Conservation (phyloP, 2,797 vertebrate genomes). For the Amazona ochrocephala region DNA sequence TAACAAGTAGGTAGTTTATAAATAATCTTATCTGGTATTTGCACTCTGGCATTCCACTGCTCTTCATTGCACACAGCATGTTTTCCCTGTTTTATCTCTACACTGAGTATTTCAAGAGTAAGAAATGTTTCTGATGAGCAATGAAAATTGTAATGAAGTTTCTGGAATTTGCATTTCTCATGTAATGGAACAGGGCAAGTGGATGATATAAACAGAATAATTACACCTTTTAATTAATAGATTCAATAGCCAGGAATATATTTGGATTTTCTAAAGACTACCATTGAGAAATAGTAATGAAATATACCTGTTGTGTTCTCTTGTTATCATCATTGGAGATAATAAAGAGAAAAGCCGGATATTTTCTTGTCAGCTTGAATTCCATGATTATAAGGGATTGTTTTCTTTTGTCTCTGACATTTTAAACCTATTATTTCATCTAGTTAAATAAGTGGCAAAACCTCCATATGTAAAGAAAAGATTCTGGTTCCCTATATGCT, state of each 20-base stretch:
- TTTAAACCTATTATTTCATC: not conserved
- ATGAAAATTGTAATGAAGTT: conserved; percentile 27
- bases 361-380: not conserved
- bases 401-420: not conserved
- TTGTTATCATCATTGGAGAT: not conserved
- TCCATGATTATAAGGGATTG: not conserved
- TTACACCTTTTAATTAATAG: not conserved
- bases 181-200: not conserved
- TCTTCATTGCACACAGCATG: conserved; percentile 2
- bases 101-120: not conserved
- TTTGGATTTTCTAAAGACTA: not conserved
- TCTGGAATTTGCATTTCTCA: conserved; percentile 34
- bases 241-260: not conserved
- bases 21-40: conserved; percentile 31
- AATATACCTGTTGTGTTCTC: not conserved
- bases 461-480: not conserved
- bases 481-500: not conserved
- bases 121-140: not conserved
- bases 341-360: not conserved
- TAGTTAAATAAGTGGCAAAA: not conserved
- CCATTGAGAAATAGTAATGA: not conserved
- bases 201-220: conserved; percentile 20
- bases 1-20: conserved; percentile 23
- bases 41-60: conserved; percentile 6
- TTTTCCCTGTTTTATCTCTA: conserved; percentile 27